Percentiles rank a stretch among this genome's conserved stretches.
Evolutionary conservation across 2,797 vertebrate genomes (phyloP).

Genomic region (Hypotaenidia philippensis): DNA sequence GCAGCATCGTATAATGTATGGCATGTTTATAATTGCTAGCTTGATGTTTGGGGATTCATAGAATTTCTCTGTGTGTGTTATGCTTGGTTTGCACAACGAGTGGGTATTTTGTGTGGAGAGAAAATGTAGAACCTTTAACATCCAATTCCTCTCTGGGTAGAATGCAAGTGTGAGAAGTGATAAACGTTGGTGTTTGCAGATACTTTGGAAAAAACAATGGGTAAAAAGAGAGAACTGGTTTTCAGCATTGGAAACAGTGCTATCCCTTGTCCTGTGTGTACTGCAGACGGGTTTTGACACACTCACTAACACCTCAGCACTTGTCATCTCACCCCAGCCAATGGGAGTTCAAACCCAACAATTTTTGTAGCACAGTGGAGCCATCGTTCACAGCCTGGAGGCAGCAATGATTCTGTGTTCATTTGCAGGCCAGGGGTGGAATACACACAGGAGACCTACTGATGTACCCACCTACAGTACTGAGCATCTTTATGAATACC

Average conservation of each 20-base stretch:
- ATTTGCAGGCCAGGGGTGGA: not conserved
- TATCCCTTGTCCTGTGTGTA: not conserved
- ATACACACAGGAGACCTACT: not conserved
- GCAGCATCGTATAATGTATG: not conserved
- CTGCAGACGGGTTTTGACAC: not conserved
- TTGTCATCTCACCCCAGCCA: not conserved
- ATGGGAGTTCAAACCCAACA: constrained; percentile 75
- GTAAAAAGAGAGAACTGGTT: constrained; percentile 18
- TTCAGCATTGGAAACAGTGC: constrained; percentile 14
- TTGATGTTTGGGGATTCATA: not conserved
- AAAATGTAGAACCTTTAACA: constrained; percentile 24
- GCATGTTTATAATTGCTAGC: not conserved
- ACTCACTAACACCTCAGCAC: not conserved
- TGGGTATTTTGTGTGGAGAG: constrained; percentile 22
- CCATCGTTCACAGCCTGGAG: not conserved
- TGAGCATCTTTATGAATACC: not conserved
- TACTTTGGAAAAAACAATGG: constrained; percentile 3
- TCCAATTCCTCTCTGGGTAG: constrained; percentile 28
- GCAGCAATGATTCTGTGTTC: not conserved
- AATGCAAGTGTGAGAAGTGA: not conserved
- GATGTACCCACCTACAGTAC: not conserved
- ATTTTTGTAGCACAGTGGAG: not conserved
- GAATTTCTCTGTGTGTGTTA: not conserved
- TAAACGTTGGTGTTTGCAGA: constrained; percentile 4
- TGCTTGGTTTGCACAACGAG: constrained; percentile 39